Evolutionary conservation across 2,888 invertebrate species (phyloP).

Genomic region (Ctenicera cuprea): DNA sequence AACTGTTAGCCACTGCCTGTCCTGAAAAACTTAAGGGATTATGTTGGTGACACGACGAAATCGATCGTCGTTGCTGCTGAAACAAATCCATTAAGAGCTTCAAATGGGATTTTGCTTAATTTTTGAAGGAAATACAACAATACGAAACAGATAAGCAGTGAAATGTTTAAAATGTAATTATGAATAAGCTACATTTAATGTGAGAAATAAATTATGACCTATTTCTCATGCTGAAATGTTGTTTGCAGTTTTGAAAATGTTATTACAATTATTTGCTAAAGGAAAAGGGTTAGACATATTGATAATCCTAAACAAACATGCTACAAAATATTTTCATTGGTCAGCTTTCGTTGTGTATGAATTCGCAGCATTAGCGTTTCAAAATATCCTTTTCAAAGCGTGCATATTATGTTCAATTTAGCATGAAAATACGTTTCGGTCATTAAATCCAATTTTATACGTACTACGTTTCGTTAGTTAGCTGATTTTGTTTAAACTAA

Average conservation of each 20-base stretch:
- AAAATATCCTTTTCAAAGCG: not conserved
- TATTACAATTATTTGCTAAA: too few species aligned
- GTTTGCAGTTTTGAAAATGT: too few species aligned
- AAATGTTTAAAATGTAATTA: not conserved
- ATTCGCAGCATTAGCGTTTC: conserved; percentile 8
- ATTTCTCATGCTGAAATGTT: too few species aligned
- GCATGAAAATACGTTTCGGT: conserved; percentile 9
- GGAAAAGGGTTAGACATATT: too few species aligned
- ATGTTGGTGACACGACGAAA: conserved; percentile 15
- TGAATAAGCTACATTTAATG: not conserved
- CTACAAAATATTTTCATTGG: not conserved
- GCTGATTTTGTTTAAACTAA: not conserved
- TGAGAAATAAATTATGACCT: too few species aligned
- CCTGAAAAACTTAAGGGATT: conserved; percentile 12
- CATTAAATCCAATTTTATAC: not conserved
- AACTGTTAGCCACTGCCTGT: not conserved
- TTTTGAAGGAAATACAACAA: conserved; percentile 5
- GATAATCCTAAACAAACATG: too few species aligned
- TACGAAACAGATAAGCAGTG: not conserved
- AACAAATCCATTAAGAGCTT: conserved; percentile 11
- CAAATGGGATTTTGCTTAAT: conserved; percentile 25
- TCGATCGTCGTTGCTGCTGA: conserved; percentile 15
- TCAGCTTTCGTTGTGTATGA: conserved; percentile 6
- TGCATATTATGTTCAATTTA: conserved; percentile 2
- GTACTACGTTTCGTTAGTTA: not conserved